Conservation (phyloP, 2,888 invertebrate species). For the Callosobruchus maculatus region DNA sequence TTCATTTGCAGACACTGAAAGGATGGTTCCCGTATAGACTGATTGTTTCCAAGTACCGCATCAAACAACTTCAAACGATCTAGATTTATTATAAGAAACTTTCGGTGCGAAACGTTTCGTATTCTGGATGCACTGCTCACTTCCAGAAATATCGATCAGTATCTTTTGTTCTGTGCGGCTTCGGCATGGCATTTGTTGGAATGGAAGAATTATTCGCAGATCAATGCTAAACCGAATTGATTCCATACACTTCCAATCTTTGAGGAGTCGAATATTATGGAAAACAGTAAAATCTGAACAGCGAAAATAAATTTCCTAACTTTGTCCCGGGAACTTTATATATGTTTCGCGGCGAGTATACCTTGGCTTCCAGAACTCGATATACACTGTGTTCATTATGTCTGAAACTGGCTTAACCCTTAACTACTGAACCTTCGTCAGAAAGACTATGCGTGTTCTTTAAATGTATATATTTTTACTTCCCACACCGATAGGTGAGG, state of each 20-base stretch:
- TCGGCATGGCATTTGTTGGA: not conserved
- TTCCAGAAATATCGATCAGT: not conserved
- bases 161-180: not conserved
- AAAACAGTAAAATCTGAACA: slow-evolving; percentile 16
- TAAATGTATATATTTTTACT: too few species aligned
- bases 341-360: slow-evolving; percentile 40
- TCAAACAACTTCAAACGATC: not conserved
- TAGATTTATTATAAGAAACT: not conserved
- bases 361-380: slow-evolving; percentile 41
- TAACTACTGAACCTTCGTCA: too few species aligned
- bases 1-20: too few species aligned
- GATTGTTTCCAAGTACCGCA: not conserved
- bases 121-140: not conserved
- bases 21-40: not conserved
- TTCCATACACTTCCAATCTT: slow-evolving; percentile 10
- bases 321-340: slow-evolving; percentile 33
- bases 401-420: too few species aligned
- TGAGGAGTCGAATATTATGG: slow-evolving; percentile 13
- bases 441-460: too few species aligned
- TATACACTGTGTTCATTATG: slow-evolving; percentile 36
- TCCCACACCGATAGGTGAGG: too few species aligned
- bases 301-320: slow-evolving; percentile 19
- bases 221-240: slow-evolving; percentile 9
- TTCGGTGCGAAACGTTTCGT: not conserved
- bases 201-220: slow-evolving; percentile 7